Conservation (phyloP, 23 tunicate genomes). For the Botrylloides violaceus region DNA sequence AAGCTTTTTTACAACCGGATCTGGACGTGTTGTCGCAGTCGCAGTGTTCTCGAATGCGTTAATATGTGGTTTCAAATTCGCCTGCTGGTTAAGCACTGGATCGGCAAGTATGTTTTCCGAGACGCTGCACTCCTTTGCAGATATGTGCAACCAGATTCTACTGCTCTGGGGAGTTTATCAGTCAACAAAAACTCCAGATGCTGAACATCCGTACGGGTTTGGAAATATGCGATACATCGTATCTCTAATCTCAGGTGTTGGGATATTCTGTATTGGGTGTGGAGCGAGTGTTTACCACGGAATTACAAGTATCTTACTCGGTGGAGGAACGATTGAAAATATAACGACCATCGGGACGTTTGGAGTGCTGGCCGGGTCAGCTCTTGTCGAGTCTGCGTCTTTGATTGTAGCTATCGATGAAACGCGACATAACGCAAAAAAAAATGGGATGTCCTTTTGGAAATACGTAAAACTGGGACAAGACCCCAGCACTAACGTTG, state of each 20-base stretch:
- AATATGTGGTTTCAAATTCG: constrained; percentile 53
- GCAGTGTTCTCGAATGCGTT: constrained; percentile 74
- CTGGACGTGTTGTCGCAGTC: constrained; percentile 78
- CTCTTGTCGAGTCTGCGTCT: constrained; percentile 65
- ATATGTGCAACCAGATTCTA: constrained; percentile 76
- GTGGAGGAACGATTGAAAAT: constrained; percentile 1
- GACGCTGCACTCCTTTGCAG: constrained; percentile 85
- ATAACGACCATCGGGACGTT: constrained; percentile 27
- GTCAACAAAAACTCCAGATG: constrained; percentile 76
- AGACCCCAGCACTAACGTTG: constrained; percentile 93
- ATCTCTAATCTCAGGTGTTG: constrained; percentile 94
- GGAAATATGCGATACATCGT: constrained; percentile 93
- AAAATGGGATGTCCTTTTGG: constrained; percentile 57
- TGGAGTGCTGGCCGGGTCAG: constrained; percentile 59
- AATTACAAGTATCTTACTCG: constrained; percentile 37
- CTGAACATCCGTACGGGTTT: constrained; percentile 85
- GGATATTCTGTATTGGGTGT: constrained; percentile 87
- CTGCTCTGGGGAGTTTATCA: constrained; percentile 85
- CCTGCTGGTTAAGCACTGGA: constrained; percentile 68
- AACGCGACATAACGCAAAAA: constrained; percentile 65
- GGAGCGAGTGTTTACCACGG: constrained; percentile 91
- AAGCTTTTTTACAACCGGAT: background rate
- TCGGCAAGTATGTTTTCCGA: constrained; percentile 95
- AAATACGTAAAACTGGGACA: constrained; percentile 64
- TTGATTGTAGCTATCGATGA: constrained; percentile 73